These are phyloP conservation scores for Choloepus hoffmanni DNA, from an alignment of 2,113 vertebrate genomes.

Conservation along the genomic window DNA sequence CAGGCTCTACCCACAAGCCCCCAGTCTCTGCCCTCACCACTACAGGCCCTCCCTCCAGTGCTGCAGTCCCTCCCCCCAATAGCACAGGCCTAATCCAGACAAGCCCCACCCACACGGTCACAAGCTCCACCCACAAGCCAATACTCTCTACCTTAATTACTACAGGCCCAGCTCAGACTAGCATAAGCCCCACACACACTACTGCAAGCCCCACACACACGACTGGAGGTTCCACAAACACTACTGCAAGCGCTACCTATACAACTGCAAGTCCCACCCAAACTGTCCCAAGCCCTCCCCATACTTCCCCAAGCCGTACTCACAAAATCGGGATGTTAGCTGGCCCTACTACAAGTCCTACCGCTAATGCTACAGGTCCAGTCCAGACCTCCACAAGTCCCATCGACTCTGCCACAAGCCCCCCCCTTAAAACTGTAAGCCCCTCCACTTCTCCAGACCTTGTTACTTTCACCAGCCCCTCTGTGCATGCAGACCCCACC, in stretches of 20 bases:
- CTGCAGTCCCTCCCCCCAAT: not conserved
- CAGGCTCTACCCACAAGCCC: not conserved
- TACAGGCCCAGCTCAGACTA: not conserved
- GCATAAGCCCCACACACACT: not conserved
- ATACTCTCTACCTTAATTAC: not conserved
- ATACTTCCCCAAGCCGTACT: not conserved
- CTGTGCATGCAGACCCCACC: not conserved
- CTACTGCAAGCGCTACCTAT: not conserved
- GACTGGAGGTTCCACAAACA: not conserved
- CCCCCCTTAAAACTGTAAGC: not conserved
- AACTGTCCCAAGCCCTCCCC: not conserved
- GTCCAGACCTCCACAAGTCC: slow-evolving; percentile 34
- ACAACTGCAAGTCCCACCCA: not conserved
- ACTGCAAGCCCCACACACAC: too few species aligned
- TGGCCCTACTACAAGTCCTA: not conserved
- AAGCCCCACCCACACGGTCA: not conserved
- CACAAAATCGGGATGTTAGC: not conserved
- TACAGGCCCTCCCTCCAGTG: not conserved
- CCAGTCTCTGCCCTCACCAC: not conserved
- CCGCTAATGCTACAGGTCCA: not conserved
- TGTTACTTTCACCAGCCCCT: not conserved
- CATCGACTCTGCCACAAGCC: not conserved
- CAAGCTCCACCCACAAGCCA: not conserved
- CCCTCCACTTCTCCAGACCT: slow-evolving; percentile 19
- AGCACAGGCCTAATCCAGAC: not conserved